Percentiles rank a stretch among this genome's conserved stretches.
Conservation (phyloP, 1,140 invertebrate genomes). For the Maconellicoccus hirsutus region DNA sequence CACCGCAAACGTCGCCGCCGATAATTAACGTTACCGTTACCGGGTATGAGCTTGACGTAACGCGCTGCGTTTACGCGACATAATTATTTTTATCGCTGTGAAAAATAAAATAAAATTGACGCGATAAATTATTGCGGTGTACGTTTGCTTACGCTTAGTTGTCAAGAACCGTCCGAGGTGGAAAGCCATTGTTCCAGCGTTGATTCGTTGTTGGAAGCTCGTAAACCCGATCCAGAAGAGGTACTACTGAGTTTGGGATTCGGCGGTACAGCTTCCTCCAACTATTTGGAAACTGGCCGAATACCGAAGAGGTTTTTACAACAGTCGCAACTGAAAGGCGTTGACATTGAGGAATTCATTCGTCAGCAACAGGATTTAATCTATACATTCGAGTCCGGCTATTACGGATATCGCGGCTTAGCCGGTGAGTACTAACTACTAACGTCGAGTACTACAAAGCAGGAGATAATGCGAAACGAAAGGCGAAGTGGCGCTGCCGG, state of each 20-base stretch:
- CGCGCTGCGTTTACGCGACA: no score
- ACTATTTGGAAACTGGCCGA: slow-evolving; percentile 30
- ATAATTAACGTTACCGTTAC: background rate
- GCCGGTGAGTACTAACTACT: slow-evolving; percentile 37
- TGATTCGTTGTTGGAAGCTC: slow-evolving; percentile 55
- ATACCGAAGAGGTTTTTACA: slow-evolving; percentile 55
- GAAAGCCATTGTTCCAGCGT: slow-evolving; percentile 61
- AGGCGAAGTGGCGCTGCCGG: no score
- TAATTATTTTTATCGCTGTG: no score
- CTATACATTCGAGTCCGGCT: slow-evolving; percentile 47
- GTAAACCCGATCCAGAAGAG: slow-evolving; percentile 61
- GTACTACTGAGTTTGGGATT: slow-evolving; percentile 57
- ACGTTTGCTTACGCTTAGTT: background rate
- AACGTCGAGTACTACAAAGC: no score
- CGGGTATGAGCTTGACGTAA: background rate
- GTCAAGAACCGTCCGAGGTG: slow-evolving; percentile 31
- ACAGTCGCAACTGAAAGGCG: slow-evolving; percentile 44
- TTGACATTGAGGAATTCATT: slow-evolving; percentile 46
- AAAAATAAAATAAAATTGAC: background rate
- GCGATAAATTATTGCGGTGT: no score
- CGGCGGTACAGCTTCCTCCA: slow-evolving; percentile 34
- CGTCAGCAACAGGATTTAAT: slow-evolving; percentile 45
- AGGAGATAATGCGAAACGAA: no score
- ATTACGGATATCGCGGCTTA: slow-evolving; percentile 48
- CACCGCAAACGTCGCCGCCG: no score